These are phyloP conservation scores for Acanthosoma haemorrhoidale DNA, from an alignment of 2,888 invertebrate species.

Conservation along the genomic window DNA sequence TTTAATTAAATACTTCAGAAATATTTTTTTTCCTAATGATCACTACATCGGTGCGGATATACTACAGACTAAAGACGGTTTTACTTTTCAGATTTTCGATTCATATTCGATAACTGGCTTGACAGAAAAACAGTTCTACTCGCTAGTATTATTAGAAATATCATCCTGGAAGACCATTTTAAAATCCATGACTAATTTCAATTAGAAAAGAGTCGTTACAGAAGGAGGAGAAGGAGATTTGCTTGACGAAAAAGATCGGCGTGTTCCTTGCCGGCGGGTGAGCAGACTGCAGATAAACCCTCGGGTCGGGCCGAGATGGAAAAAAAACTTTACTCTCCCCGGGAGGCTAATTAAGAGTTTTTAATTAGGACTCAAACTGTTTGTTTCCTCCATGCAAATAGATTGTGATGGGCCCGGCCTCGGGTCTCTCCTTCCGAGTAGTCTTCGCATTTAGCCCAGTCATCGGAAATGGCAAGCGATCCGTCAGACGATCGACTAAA, in stretches of 20 bases:
- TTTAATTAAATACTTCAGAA: too few species aligned
- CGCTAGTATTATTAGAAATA: too few species aligned
- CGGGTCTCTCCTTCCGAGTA: too few species aligned
- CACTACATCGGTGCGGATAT: too few species aligned
- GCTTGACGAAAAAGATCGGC: background rate
- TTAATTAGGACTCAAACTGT: background rate
- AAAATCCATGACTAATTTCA: background rate
- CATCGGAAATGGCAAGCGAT: background rate
- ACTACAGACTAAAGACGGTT: too few species aligned
- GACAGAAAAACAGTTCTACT: too few species aligned
- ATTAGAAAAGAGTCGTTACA: background rate
- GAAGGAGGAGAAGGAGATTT: background rate
- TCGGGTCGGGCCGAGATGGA: background rate
- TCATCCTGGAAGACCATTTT: too few species aligned
- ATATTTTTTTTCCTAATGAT: too few species aligned
- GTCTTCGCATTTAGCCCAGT: background rate
- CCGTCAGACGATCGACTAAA: too few species aligned
- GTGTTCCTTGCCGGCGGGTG: background rate
- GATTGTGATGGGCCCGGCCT: background rate
- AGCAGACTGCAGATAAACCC: background rate
- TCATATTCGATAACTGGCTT: too few species aligned
- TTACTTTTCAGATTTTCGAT: too few species aligned
- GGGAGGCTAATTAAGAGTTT: background rate
- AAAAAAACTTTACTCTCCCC: background rate
- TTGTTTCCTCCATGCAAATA: slow-evolving; percentile 10